Evolutionary conservation across 2,797 vertebrate species (phyloP).

Genomic region (Sebastes cheni): DNA sequence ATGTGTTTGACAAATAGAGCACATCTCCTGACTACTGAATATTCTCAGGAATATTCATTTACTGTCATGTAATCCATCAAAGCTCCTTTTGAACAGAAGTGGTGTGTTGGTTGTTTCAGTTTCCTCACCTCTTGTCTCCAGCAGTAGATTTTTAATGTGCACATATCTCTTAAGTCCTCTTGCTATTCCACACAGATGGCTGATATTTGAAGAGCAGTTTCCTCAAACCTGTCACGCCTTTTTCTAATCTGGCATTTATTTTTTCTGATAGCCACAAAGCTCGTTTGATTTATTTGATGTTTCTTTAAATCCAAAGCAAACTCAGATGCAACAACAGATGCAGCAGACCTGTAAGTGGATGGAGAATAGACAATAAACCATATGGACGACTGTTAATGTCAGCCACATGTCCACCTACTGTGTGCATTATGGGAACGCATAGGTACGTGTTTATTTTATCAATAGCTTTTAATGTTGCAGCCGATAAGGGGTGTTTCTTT

Average conservation of each 20-base stretch:
- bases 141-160: background rate
- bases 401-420: background rate
- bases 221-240: background rate
- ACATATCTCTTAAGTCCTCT: background rate
- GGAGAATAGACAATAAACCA: conserved; percentile 2
- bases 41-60: conserved; percentile 51
- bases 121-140: background rate
- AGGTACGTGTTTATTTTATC: conserved; percentile 10
- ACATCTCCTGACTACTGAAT: conserved; percentile 44
- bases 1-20: conserved; percentile 42
- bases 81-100: background rate
- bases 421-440: background rate
- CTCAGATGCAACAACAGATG: background rate
- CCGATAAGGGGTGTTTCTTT: conserved; percentile 3
- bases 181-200: background rate
- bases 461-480: background rate
- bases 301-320: background rate
- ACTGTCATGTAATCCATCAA: conserved; percentile 46
- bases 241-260: background rate
- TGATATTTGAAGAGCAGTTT: background rate
- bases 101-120: background rate
- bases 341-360: background rate
- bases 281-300: background rate
- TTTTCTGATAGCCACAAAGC: background rate
- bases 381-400: background rate